These are phyloP conservation scores for Scortum barcoo DNA, from an alignment of 2,113 vertebrate genomes.

Conservation along the genomic window DNA sequence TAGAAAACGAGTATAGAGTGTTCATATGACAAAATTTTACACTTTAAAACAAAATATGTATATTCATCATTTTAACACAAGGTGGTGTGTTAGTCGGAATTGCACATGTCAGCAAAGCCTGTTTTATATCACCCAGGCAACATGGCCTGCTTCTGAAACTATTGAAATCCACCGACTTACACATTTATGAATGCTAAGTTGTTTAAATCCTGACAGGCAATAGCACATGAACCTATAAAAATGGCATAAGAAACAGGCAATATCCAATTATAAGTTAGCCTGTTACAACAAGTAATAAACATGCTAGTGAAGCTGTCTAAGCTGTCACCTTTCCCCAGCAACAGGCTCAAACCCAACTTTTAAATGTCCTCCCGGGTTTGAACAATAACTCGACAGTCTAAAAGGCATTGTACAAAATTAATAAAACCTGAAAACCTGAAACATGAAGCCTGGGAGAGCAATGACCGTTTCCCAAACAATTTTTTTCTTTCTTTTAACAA, in stretches of 20 bases:
- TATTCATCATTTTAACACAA: slow-evolving; percentile 18
- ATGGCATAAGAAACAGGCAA: not conserved
- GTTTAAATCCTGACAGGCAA: not conserved
- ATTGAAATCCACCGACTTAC: not conserved
- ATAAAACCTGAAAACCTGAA: not conserved
- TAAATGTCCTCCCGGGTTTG: not conserved
- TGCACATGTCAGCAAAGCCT: slow-evolving; percentile 20
- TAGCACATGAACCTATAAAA: not conserved
- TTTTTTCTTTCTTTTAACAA: not conserved
- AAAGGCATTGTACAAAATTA: not conserved
- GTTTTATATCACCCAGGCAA: slow-evolving; percentile 18
- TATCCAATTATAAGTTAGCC: not conserved
- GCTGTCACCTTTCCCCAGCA: not conserved
- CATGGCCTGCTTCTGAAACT: slow-evolving; percentile 15
- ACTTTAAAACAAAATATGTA: not conserved
- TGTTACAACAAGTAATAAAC: not conserved
- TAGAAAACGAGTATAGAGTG: not conserved
- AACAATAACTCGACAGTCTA: not conserved
- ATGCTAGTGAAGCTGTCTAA: not conserved
- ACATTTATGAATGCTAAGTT: too few relatives aligned
- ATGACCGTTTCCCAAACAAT: not conserved
- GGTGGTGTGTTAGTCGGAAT: slow-evolving; percentile 2
- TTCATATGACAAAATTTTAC: not conserved
- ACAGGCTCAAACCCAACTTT: not conserved
- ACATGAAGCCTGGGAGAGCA: not conserved